Conservation (phyloP, 2,113 vertebrate species). For the Neomonachus schauinslandi region DNA sequence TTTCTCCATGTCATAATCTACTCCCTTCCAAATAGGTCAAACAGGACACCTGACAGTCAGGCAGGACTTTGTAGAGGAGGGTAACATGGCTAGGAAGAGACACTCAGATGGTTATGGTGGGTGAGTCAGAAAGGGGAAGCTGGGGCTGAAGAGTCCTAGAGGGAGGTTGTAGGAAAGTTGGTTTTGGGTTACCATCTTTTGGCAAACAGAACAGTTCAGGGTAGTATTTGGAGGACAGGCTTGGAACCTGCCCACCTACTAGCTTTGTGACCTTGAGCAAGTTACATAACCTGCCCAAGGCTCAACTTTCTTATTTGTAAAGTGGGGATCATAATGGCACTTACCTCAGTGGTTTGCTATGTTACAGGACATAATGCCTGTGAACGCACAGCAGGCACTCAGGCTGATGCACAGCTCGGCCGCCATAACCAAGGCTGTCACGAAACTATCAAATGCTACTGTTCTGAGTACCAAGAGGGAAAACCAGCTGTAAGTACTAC, state of each 20-base stretch:
- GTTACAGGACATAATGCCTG: slow-evolving; percentile 45
- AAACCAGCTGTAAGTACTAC: neutral
- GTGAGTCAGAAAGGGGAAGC: neutral
- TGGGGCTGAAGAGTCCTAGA: neutral
- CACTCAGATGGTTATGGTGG: neutral
- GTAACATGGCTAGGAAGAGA: neutral
- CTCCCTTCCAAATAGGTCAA: neutral
- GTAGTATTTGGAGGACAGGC: neutral
- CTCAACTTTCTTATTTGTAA: slow-evolving; percentile 14
- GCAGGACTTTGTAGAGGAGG: neutral
- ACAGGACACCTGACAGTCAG: neutral
- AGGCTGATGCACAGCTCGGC: neutral
- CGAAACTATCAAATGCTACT: neutral
- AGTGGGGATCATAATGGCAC: slow-evolving; percentile 68
- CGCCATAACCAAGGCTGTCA: neutral
- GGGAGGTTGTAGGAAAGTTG: neutral
- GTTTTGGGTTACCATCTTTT: neutral
- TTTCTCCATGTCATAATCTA: neutral
- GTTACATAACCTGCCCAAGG: neutral
- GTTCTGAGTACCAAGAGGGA: neutral
- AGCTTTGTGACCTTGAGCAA: neutral
- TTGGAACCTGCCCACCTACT: neutral
- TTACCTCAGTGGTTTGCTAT: slow-evolving; percentile 64
- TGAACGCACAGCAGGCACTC: neutral
- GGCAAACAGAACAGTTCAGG: neutral